Conservation (phyloP, 2,797 vertebrate species). For the Enteromius unitaeniatus region DNA sequence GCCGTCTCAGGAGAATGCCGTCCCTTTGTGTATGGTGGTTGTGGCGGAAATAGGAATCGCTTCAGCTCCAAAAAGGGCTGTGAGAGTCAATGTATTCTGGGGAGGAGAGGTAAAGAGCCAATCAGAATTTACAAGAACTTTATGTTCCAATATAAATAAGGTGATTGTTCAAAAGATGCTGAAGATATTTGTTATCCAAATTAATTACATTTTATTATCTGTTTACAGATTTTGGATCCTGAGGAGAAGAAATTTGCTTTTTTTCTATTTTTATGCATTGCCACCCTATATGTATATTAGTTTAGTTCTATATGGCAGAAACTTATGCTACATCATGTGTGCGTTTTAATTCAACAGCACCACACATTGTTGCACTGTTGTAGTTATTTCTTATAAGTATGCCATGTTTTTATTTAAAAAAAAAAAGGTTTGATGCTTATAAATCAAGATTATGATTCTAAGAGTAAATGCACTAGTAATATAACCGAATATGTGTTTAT, state of each 20-base stretch:
- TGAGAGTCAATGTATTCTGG: conserved; percentile 70
- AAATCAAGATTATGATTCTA: neutral
- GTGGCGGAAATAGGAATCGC: conserved; percentile 83
- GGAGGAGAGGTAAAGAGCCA: conserved; percentile 62
- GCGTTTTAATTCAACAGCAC: conserved; percentile 12
- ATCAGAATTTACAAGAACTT: neutral
- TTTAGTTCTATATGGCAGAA: neutral
- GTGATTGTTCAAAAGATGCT: neutral
- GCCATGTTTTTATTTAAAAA: neutral
- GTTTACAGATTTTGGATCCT: conserved; percentile 59
- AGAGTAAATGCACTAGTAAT: conserved; percentile 45
- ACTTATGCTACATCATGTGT: neutral
- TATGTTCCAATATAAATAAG: neutral
- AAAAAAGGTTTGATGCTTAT: neutral
- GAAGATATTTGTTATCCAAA: neutral
- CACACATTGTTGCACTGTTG: conserved; percentile 35
- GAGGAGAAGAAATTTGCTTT: conserved; percentile 19
- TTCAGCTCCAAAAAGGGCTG: conserved; percentile 80
- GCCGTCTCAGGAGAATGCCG: conserved; percentile 73
- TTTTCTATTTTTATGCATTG: conserved; percentile 48
- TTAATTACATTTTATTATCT: neutral
- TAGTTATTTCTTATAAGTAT: conserved; percentile 19
- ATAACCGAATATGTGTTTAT: conserved; percentile 6
- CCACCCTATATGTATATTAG: neutral
- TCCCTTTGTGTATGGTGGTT: conserved; percentile 88